Evolutionary conservation across 2,888 invertebrate species (phyloP), one percentile per base, ranked within the genome.

Genomic region (Psococerastis gibbosa): DNA sequence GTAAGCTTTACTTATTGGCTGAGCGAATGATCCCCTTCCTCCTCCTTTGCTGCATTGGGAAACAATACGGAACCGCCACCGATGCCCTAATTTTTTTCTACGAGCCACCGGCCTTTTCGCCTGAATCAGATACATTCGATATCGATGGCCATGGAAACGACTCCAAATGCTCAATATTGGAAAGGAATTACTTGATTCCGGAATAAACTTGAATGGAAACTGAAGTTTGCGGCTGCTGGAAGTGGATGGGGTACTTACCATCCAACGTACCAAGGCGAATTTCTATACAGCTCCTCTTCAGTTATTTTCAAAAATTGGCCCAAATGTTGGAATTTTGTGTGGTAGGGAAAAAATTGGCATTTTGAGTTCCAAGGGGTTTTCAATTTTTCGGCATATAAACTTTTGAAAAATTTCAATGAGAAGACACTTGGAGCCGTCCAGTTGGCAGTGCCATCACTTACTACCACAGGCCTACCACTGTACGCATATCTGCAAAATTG

Each of bases 281-380:
- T 61, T 2, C 68, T 67, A 8, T 69, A 67, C 23, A 67, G 64
- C 46, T 89, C 66, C 4, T 69, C 69, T 6, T 64, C 62, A 22
- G 74, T 73, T 87, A 92, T 91, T 43, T 70, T 68, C 49, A 95
- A 75, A 1, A 87, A 89, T 48, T 94, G 83, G 41, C 69, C 66
- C 1, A 95, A 66, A 35, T 72, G 76, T 22, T 63, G 65, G 54
- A 94, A 82, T 27, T 84, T 82, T 0, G 91, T 91, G 62, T 83
- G 75, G 61, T 95, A 95, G 0, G 92, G 85, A 57, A 95, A 87
- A 63, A 91, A 95, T 60, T 92, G 92, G 53, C 94, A 95, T 50
- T 78, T 52, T 46, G 42, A 45, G 32, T 53, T 51, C 16, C 54
- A 53, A 27, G 51, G 52, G 32, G 56, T 53, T 43, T 59, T 56